Evolutionary conservation across 2,888 invertebrate genomes (phyloP).

Genomic region (Acleris laterana): DNA sequence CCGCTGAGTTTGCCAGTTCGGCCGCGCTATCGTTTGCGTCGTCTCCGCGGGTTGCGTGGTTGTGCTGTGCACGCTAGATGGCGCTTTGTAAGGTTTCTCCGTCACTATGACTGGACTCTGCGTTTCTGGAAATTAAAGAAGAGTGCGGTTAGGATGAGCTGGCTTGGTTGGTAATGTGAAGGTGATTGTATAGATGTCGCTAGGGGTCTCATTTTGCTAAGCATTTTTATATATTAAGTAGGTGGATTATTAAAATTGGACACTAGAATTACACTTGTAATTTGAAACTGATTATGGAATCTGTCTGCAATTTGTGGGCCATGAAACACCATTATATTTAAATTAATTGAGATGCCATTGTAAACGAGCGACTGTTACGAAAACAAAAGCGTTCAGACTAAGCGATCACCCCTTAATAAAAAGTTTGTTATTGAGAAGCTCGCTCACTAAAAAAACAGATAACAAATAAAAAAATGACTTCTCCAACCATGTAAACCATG

Average conservation of each 20-base stretch:
- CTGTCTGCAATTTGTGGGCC: no score
- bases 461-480: no score
- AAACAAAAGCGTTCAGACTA: no score
- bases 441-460: no score
- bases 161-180: conserved; percentile 9
- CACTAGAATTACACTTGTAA: background rate
- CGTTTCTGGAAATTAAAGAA: conserved; percentile 62
- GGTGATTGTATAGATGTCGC: conserved; percentile 30
- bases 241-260: conserved; percentile 3
- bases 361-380: no score
- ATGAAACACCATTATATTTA: no score
- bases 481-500: no score
- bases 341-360: no score
- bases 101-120: conserved; percentile 63
- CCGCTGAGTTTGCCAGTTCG: conserved; percentile 72
- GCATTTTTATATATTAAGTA: background rate
- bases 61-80: conserved; percentile 67
- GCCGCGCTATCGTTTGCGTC: conserved; percentile 65
- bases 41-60: conserved; percentile 58
- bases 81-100: conserved; percentile 67
- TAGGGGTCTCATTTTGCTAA: conserved; percentile 14
- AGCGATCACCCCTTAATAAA: no score
- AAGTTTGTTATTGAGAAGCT: no score
- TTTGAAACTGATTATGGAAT: no score
- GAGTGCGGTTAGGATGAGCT: background rate